These are phyloP conservation scores for Galerucella calmariensis DNA, from an alignment of 2,888 invertebrate genomes.

Conservation along the genomic window DNA sequence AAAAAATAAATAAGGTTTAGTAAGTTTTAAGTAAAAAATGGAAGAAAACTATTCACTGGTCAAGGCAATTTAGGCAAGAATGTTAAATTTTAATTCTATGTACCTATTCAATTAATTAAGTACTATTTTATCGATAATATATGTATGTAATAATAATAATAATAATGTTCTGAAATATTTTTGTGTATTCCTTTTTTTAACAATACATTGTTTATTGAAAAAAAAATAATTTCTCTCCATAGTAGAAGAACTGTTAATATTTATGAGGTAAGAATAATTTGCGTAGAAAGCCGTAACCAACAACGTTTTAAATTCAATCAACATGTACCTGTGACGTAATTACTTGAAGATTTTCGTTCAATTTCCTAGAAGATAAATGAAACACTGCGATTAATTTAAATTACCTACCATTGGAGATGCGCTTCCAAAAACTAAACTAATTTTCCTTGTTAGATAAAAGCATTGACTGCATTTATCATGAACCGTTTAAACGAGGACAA, in stretches of 20 bases:
- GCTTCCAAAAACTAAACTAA: conserved; percentile 14
- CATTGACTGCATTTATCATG: conserved; percentile 4
- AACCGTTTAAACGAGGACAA: background rate
- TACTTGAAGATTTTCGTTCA: conserved; percentile 3
- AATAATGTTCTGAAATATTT: too few relatives aligned
- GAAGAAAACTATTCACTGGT: too few relatives aligned
- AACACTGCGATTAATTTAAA: conserved; percentile 8
- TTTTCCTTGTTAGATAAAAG: conserved; percentile 16
- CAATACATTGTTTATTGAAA: too few relatives aligned
- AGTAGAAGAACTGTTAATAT: background rate
- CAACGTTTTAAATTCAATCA: conserved; percentile 4
- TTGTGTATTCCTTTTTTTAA: too few relatives aligned
- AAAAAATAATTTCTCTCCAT: too few relatives aligned
- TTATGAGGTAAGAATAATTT: background rate
- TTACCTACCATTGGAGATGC: background rate
- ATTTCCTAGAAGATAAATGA: conserved; percentile 6
- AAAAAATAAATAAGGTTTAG: too few relatives aligned
- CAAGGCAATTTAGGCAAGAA: too few relatives aligned
- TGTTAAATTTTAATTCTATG: too few relatives aligned
- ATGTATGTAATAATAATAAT: too few relatives aligned
- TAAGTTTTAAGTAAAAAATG: too few relatives aligned
- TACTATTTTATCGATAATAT: too few relatives aligned
- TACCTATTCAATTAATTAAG: too few relatives aligned
- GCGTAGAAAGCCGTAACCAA: background rate
- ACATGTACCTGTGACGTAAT: conserved; percentile 6